Evolutionary conservation across 2,113 vertebrate species (phyloP).

Genomic region (Ivindomyrus marchei): DNA sequence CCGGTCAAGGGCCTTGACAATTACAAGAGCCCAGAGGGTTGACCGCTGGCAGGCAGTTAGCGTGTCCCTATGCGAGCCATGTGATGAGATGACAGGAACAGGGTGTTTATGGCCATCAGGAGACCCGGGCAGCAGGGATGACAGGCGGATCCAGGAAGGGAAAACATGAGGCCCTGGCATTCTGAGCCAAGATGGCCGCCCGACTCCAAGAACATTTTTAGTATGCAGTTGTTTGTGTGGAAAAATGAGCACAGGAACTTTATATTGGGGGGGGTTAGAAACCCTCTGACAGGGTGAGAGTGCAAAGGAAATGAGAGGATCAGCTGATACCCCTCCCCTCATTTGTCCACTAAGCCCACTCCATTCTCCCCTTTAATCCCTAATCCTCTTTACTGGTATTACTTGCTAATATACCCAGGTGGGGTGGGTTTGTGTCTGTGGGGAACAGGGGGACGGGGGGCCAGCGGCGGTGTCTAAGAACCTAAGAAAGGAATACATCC

Average conservation of each 20-base stretch:
- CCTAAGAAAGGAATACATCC: constrained; percentile 11
- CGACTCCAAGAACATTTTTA: background rate
- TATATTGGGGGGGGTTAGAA: constrained; percentile 38
- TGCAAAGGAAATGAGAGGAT: constrained; percentile 25
- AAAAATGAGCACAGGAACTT: constrained; percentile 8
- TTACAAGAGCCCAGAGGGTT: background rate
- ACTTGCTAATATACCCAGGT: constrained; percentile 47
- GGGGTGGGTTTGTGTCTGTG: background rate
- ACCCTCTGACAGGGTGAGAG: background rate
- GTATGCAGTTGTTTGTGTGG: background rate
- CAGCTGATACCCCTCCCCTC: constrained; percentile 25
- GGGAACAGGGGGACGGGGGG: constrained; percentile 20
- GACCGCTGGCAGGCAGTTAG: background rate
- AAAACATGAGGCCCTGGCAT: background rate
- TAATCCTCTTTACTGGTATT: constrained; percentile 48
- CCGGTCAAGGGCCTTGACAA: background rate
- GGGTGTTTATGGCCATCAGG: background rate
- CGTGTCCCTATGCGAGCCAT: background rate
- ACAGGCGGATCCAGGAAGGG: background rate
- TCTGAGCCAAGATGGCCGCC: background rate
- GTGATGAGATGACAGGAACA: background rate
- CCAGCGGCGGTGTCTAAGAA: constrained; percentile 33
- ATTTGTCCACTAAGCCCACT: constrained; percentile 17
- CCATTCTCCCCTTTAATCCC: constrained; percentile 36
- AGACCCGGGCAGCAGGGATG: background rate